Percentiles rank a stretch among this genome's conserved stretches.
Evolutionary conservation across 2,888 invertebrate species (phyloP).

Genomic region (Pterostichus madidus): DNA sequence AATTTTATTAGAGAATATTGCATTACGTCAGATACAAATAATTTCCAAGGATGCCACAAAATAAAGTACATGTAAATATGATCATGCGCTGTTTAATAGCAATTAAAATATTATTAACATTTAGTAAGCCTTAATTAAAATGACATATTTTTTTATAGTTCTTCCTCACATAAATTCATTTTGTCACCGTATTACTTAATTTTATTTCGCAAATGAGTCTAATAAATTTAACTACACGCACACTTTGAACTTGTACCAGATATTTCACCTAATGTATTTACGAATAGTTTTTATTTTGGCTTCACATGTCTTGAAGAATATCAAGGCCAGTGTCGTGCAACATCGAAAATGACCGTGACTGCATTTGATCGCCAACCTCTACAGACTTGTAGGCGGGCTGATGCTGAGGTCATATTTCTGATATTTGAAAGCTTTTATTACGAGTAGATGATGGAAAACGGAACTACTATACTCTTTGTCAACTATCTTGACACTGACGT

Average conservation of each 20-base stretch:
- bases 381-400: neutral
- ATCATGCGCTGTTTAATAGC: neutral
- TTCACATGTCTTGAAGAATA: neutral
- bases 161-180: neutral
- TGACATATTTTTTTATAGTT: neutral
- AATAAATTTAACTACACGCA: too few species aligned
- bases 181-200: neutral
- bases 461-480: too few species aligned
- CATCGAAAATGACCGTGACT: neutral
- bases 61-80: neutral
- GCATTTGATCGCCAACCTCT: neutral
- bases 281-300: too few species aligned
- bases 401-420: neutral
- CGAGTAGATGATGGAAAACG: too few species aligned
- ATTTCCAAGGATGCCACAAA: neutral
- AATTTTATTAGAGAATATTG: too few species aligned
- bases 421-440: too few species aligned
- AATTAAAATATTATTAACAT: conserved; percentile 17
- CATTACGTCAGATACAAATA: too few species aligned
- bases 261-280: neutral
- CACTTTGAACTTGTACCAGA: neutral
- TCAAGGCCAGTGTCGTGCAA: neutral
- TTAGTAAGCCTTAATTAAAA: neutral
- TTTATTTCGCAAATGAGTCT: too few species aligned
- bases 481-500: too few species aligned